phyloP scores from a whole-genome alignment of 2,113 vertebrate genomes.

The Puma concolor region DNA sequence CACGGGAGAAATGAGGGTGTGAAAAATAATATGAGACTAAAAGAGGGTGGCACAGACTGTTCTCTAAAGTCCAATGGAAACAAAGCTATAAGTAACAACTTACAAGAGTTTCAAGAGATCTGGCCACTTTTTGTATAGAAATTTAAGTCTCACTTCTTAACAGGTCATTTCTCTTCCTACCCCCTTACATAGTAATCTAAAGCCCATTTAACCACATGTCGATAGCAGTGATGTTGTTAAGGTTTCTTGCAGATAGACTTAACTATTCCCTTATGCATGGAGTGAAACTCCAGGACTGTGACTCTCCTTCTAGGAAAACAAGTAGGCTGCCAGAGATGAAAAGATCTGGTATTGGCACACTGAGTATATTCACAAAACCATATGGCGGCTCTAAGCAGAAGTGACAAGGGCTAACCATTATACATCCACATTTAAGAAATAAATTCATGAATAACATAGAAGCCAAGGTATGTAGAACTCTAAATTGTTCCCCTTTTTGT shows the following conservation, averaged over 20 bases:
- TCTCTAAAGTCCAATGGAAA: background rate
- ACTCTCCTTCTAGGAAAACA: conserved; percentile 45
- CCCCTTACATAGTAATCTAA: background rate
- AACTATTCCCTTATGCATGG: background rate
- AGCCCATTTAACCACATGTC: background rate
- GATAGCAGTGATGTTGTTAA: background rate
- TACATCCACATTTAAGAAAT: background rate
- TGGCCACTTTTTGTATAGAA: background rate
- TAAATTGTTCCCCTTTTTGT: background rate
- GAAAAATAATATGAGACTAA: background rate
- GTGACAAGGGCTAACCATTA: background rate
- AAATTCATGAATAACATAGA: background rate
- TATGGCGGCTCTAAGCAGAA: background rate
- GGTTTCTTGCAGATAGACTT: conserved; percentile 22
- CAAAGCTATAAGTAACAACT: background rate
- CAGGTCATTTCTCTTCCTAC: background rate
- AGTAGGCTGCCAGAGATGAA: background rate
- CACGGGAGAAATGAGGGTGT: background rate
- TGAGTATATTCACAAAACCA: background rate
- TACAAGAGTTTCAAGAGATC: background rate
- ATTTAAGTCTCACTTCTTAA: background rate
- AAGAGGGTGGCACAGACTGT: background rate
- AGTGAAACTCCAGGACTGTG: conserved; percentile 7
- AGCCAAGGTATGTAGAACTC: background rate
- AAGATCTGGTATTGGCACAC: background rate